These are phyloP conservation scores for Cartodere bifasciata DNA, from an alignment of 2,888 invertebrate species.

Conservation along the genomic window DNA sequence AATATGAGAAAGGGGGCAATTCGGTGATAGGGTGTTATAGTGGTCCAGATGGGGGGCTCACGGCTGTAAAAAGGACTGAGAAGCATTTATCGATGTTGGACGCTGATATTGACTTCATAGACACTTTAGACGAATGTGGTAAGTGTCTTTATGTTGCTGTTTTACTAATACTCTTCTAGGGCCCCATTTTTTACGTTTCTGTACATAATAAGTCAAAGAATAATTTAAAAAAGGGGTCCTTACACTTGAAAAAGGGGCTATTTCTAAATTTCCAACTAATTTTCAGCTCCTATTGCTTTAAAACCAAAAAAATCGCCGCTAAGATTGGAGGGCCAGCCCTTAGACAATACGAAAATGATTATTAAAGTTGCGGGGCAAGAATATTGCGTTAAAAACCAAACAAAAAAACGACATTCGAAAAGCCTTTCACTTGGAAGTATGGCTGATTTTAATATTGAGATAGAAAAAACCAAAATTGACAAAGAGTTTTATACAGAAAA, in stretches of 20 bases:
- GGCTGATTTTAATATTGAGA: slow-evolving; percentile 28
- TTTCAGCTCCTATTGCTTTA: too few relatives aligned
- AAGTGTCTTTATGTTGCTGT: too few relatives aligned
- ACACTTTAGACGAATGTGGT: slow-evolving; percentile 36
- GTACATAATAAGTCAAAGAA: too few relatives aligned
- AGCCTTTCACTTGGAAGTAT: slow-evolving; percentile 33
- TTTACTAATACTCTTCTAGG: too few relatives aligned
- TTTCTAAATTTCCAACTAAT: too few relatives aligned
- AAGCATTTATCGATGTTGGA: slow-evolving; percentile 52
- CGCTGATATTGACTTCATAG: slow-evolving; percentile 61
- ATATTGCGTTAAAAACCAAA: slow-evolving; percentile 33
- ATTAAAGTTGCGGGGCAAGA: slow-evolving; percentile 36
- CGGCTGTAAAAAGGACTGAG: slow-evolving; percentile 54
- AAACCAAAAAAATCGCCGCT: slow-evolving; percentile 26
- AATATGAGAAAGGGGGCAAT: slow-evolving; percentile 39
- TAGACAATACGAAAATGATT: slow-evolving; percentile 34
- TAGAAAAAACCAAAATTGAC: slow-evolving; percentile 27
- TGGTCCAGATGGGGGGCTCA: slow-evolving; percentile 72
- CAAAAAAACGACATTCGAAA: slow-evolving; percentile 27
- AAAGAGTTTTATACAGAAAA: slow-evolving; percentile 19
- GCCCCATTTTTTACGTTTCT: too few relatives aligned
- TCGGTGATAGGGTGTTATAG: slow-evolving; percentile 61
- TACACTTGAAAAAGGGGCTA: too few relatives aligned
- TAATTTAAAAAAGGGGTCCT: too few relatives aligned
- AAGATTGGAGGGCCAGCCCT: slow-evolving; percentile 22